Base-by-base conservation (phyloP, 2,888 invertebrate genomes). In the Phortica okadai region DNA sequence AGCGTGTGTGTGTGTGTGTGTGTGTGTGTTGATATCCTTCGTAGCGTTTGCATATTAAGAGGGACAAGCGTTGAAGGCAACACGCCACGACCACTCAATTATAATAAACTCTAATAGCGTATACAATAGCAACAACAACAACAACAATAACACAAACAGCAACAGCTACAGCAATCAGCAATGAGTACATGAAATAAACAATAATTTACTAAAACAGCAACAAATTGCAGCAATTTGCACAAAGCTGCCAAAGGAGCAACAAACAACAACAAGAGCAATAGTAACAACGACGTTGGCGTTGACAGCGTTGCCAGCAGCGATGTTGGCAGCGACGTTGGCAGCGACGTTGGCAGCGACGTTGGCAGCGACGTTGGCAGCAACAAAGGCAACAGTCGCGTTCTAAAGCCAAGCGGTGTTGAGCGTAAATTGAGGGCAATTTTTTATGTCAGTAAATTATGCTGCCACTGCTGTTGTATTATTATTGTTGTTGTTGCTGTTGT, bases 191-290 rank as follows among this genome's bases (percentile, higher is more conserved):
- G 87, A 82, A 81, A 89, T 84, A 89, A 89, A 88, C 88, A 88
- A 86, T 88, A 88, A 88, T 89, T 88, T 89, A 79, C 82, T 84
- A 87, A 88, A 88, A 83, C 82, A 84, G 86, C 86, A 86, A 86
- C 88, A 87, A 88, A 88, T 88, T 88, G 85, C 89, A 81, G 87
- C 88, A 89, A 89, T 89, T 89, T 88, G 80, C 85, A 79, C 80
- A 80, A 82, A 82, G 77, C 85, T 83, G 82, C 82, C 84, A 81
- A 83, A 83, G 82, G 82, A 79, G 83, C 84, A 70, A 74, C 73
- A 69, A 14, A 67, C 14, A 74, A 64, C 16, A 44, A 78, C 76
- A 77, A 83, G 80, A 78, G 80, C 79, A 79, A 82, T 45, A 75
- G 74, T 54, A 72, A 41, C 11, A 74, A 73, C 11, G n/a, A 5